Conservation (phyloP, 1,140 invertebrate species). For the Schlechtendalia chinensis region DNA sequence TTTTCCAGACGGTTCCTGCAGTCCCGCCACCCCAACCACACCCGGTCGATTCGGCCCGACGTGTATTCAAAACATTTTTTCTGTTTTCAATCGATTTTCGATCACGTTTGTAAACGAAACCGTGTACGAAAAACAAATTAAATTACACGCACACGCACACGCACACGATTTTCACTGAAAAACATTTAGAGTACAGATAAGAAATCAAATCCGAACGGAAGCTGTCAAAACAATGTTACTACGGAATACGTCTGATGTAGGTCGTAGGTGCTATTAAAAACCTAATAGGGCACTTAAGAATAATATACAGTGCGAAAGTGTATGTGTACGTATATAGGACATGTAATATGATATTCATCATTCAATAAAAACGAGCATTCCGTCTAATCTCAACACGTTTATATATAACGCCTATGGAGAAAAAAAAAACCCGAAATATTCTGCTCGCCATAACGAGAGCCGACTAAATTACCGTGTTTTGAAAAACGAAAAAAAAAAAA, state of each 20-base stretch:
- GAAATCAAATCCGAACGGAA: background rate
- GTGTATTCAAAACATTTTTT: too few species aligned
- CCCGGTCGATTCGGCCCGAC: too few species aligned
- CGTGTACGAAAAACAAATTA: too few species aligned
- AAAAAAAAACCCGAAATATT: background rate
- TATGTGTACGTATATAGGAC: background rate
- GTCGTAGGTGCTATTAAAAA: conserved; percentile 6
- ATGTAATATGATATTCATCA: background rate
- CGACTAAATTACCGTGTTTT: background rate
- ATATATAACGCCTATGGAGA: background rate
- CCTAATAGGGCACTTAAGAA: background rate
- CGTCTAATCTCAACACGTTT: background rate
- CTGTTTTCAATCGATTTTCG: too few species aligned
- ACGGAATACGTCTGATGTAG: background rate
- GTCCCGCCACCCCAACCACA: too few species aligned
- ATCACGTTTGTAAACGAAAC: too few species aligned
- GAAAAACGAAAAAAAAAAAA: background rate
- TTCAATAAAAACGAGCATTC: background rate
- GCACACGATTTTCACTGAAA: too few species aligned
- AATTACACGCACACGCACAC: too few species aligned
- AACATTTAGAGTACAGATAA: conserved; percentile 17
- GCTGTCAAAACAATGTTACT: conserved; percentile 8
- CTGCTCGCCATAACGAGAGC: background rate
- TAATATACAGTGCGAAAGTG: too few species aligned
- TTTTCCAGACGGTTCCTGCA: too few species aligned